phyloP scores from a whole-genome alignment of 2,113 vertebrate genomes.

The Nipponia nippon region DNA sequence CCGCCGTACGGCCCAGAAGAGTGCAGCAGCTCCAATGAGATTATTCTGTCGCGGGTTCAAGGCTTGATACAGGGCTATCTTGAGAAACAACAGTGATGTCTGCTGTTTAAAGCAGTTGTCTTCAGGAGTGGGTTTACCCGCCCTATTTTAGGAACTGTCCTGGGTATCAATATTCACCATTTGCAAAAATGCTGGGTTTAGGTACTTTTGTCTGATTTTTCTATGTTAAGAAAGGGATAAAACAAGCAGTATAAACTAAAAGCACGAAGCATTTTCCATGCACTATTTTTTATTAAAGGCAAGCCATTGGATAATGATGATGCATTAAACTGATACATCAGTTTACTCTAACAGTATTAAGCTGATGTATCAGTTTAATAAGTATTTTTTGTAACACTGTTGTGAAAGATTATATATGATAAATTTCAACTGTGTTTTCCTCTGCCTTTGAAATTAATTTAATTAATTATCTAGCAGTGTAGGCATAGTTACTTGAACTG shows the following conservation, averaged over 20 bases:
- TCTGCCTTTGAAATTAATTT: background rate
- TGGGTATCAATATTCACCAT: rapidly evolving
- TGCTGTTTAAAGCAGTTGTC: rapidly evolving
- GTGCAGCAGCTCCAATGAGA: slow-evolving; percentile 89
- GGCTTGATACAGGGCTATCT: slow-evolving; percentile 78
- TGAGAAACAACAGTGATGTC: background rate
- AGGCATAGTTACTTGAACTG: background rate
- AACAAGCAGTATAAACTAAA: background rate
- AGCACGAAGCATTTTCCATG: background rate
- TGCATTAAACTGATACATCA: background rate
- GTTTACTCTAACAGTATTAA: background rate
- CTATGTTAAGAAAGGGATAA: background rate
- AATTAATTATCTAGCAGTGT: background rate
- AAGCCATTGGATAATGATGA: background rate
- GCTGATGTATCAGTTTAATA: background rate
- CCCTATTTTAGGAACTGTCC: background rate
- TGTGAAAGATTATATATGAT: background rate
- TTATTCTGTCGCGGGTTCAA: slow-evolving; percentile 88
- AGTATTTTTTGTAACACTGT: background rate
- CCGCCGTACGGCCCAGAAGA: slow-evolving; percentile 86
- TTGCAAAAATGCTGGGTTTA: background rate
- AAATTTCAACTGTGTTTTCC: background rate
- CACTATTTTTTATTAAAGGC: background rate
- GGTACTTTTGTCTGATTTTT: background rate
- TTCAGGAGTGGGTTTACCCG: background rate